Base-by-base conservation (phyloP, 1,140 invertebrate species). In the Calosoma granatense region DNA sequence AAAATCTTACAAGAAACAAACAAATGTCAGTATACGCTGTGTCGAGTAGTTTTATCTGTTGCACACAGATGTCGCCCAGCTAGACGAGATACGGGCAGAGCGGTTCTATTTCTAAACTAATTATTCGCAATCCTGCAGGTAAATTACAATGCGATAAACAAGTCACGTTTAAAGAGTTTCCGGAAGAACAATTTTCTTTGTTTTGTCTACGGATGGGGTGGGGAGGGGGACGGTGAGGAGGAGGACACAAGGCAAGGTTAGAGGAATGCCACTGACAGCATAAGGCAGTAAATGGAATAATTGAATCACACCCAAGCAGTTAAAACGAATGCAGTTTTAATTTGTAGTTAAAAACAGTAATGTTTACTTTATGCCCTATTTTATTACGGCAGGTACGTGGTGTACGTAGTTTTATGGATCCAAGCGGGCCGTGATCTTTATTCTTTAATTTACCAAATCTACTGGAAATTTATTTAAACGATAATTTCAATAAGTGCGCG, bases 401-500 rank as follows among this genome's bases (percentile, higher is more conserved):
- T 17, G 41, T 47, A 47, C 6, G 17, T 17, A 17, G 41, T 47
- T 47, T 47, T 47, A 47, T 47, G 41, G 17, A 47, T 4, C 9
- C 4, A 47, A 47, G 41, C 41, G 26, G 26, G 15, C 41, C 17
- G 17, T 12, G 4, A 4, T 3, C 17, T 47, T 47, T 47, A 47
- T 47, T 47, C 41, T 47, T 47, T 47, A 9, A 47, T 47, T 47
- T 47, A 6, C 41, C 41, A 47, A 47, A 47, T 47, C 6, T 47
- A 47, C 41, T 47, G 41, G 41, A 47, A 47, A 47, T 47, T 47
- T 47, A 47, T 47, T 47, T 47, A 47, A 47, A 47, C 41, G 41
- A 47, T 47, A 12, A 47, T 47, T 47, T 47, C 41, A 12, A 17
- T 47, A 47, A 47, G 41, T 47, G 41, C 15, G 17, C 41, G 41